These are phyloP conservation scores for Prionailurus viverrinus DNA, from an alignment of 2,113 vertebrate genomes.

Conservation along the genomic window DNA sequence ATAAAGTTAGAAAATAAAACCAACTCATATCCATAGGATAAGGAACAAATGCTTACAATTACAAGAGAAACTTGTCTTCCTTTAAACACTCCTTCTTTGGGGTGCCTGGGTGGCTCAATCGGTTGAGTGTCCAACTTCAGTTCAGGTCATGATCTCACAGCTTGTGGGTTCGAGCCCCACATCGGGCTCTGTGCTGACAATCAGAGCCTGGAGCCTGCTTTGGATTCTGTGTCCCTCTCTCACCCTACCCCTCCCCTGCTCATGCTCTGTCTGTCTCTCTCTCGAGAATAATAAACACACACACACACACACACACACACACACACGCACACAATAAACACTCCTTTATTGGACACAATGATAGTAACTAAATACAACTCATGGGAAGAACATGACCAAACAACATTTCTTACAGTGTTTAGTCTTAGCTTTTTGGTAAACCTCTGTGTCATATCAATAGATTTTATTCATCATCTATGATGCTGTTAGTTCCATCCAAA, in stretches of 20 bases:
- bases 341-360: background rate
- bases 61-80: background rate
- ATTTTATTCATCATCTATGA: background rate
- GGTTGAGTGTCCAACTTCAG: no score
- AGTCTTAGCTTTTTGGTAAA: background rate
- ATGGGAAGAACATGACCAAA: background rate
- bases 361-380: background rate
- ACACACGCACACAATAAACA: no score
- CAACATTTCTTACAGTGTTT: background rate
- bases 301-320: no score
- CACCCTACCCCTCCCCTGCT: no score
- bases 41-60: background rate
- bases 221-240: no score
- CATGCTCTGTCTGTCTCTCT: no score
- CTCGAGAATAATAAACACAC: no score
- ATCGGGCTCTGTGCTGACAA: no score
- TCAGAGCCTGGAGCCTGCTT: no score
- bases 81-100: background rate
- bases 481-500: background rate
- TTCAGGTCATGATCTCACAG: no score
- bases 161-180: no score
- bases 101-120: no score
- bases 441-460: background rate
- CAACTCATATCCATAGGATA: background rate
- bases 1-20: background rate